Evolutionary conservation across 2,113 vertebrate species (phyloP).

Genomic region (Vidua chalybeata): DNA sequence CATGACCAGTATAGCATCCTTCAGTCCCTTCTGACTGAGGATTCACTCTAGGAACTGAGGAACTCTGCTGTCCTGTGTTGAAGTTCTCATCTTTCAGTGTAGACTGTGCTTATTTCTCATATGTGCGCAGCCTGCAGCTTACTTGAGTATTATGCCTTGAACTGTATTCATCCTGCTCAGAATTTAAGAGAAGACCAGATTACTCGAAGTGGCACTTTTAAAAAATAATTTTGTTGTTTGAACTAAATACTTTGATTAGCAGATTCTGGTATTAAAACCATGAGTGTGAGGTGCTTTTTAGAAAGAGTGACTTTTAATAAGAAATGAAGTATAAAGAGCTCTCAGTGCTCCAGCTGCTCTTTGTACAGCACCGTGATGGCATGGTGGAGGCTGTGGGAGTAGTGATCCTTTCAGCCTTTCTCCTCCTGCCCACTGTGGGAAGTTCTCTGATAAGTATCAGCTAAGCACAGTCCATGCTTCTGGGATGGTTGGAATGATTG

Average conservation of each 20-base stretch:
- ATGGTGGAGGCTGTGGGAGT: neutral
- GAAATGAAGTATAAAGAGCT: neutral
- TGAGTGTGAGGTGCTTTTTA: neutral
- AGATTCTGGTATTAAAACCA: neutral
- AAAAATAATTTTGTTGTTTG: neutral
- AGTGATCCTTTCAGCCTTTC: neutral
- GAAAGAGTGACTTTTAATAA: neutral
- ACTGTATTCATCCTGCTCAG: neutral
- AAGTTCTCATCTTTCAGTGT: neutral
- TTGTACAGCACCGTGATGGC: neutral
- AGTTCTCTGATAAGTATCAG: neutral
- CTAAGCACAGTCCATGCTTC: neutral
- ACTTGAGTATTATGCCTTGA: neutral
- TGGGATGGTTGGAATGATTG: neutral
- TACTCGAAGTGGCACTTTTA: neutral
- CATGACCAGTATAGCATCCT: neutral
- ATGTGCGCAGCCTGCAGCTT: neutral
- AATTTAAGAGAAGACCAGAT: neutral
- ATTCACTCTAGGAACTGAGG: rapidly evolving
- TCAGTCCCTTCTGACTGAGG: neutral
- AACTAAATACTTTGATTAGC: neutral
- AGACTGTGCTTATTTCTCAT: neutral
- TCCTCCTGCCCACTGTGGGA: rapidly evolving
- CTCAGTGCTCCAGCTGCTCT: neutral
- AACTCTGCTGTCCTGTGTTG: neutral